Percentiles rank a stretch among this genome's conserved stretches.
phyloP scores from a whole-genome alignment of 2,797 vertebrate species.

The Myripristis murdjan region DNA sequence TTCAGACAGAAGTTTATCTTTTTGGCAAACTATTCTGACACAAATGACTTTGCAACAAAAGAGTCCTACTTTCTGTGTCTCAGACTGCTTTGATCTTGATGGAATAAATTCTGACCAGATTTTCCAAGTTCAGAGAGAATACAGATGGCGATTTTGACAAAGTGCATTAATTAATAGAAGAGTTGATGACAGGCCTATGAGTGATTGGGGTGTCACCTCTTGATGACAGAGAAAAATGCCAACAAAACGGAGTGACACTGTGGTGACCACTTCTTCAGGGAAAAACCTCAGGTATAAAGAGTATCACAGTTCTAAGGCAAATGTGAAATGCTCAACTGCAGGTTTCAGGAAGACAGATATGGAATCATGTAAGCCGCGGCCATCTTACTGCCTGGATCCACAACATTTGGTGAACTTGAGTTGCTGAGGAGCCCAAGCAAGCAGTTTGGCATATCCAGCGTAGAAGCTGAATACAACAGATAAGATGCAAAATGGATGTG shows the following conservation, averaged over 20 bases:
- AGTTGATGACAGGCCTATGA: not conserved
- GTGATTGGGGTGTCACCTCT: not conserved
- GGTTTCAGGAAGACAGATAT: not conserved
- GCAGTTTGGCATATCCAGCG: conserved; percentile 2
- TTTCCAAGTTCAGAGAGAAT: not conserved
- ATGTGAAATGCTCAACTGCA: not conserved
- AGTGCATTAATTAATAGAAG: not conserved
- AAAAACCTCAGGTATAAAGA: not conserved
- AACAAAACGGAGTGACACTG: not conserved
- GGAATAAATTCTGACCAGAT: not conserved
- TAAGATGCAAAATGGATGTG: not conserved
- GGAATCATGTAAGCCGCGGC: no score
- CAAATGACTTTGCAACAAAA: no score
- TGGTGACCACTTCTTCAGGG: not conserved
- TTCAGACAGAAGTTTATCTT: conserved; percentile 3
- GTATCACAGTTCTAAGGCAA: not conserved
- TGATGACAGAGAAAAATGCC: not conserved
- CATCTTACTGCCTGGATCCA: no score
- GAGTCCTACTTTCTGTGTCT: not conserved
- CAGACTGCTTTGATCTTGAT: not conserved
- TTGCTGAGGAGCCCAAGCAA: not conserved
- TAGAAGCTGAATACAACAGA: not conserved
- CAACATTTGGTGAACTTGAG: not conserved
- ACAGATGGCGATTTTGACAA: not conserved
- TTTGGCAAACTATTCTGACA: not conserved